Conservation (phyloP, 2,113 vertebrate genomes). For the Cephalopterus ornatus region DNA sequence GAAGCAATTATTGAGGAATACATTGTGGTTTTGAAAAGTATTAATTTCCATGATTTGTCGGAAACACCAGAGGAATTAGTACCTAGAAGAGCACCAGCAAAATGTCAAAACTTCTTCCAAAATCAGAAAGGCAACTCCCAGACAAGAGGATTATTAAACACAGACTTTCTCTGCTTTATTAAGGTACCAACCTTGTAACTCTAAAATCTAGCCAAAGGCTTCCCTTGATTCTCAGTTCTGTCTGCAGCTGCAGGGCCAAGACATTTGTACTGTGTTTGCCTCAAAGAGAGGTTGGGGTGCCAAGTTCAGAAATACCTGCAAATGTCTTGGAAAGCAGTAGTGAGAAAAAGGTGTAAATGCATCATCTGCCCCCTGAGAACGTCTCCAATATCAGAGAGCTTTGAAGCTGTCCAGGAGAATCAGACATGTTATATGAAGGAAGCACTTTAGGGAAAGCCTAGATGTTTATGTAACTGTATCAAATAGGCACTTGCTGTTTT, state of each 20-base stretch:
- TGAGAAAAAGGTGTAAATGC: neutral
- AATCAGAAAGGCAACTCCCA: neutral
- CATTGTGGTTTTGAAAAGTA: neutral
- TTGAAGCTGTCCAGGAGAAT: neutral
- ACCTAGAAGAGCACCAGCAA: neutral
- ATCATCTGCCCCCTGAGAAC: neutral
- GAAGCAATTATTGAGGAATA: neutral
- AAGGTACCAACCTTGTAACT: neutral
- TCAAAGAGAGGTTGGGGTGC: fast-evolving
- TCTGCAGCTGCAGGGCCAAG: neutral
- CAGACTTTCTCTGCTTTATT: neutral
- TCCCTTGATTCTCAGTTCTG: neutral
- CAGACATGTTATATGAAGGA: neutral
- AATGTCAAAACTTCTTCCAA: neutral
- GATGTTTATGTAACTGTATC: neutral
- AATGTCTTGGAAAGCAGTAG: neutral
- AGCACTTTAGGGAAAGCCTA: neutral
- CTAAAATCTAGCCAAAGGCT: neutral
- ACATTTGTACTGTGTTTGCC: neutral
- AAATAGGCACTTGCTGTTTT: neutral
- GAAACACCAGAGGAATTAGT: neutral
- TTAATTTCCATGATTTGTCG: neutral
- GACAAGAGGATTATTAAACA: neutral
- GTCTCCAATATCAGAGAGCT: neutral
- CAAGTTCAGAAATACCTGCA: neutral